Base-by-base conservation (phyloP, 2,888 invertebrate genomes). In the Pyrgus malvae region DNA sequence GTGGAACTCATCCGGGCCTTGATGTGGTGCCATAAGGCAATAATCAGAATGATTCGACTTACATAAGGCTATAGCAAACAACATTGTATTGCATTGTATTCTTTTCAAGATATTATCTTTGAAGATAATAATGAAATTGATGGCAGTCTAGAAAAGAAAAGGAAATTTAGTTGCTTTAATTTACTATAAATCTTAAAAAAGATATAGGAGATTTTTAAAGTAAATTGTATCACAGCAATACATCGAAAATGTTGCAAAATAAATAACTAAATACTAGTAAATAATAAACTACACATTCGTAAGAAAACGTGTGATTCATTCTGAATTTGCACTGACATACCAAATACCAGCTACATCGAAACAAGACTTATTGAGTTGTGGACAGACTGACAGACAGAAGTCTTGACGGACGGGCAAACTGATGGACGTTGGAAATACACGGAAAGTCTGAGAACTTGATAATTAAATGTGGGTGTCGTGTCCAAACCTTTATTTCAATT, bases 21-120 rank as follows among this genome's bases (percentile, higher is more conserved):
- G 46, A 54, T 54, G n/a, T 40, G 12, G 17, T 54, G 53, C 46
- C 53, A 54, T 46, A 45, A 51, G 29, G 25, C 21, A 45, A 53
- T 31, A 46, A 29, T 53, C 35, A 16, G 31, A 40, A 40, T 16
- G 25, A 46, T 46, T 27, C 5, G 23, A n/a, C 38, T 41, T 41
- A 41, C 40, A 25, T 41, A 23, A 23, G n/a, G n/a, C n/a, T n/a
- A n/a, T n/a, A n/a, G n/a, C 19, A 14, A 8, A 4, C 2, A 5
- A 9, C 19, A 42, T 27, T 21, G 1, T 40, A 40, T 23, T 4
- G 6, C 23, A 23, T 4, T 4, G 6, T 6, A 23, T 23, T 4
- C 3, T 4, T 4, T 23, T 23, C 4, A n/a, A n/a, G n/a, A n/a
- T n/a, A n/a, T n/a, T n/a, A n/a, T n/a, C n/a, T n/a, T n/a, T n/a